Evolutionary conservation across 2,113 vertebrate species (phyloP), one percentile per base, ranked within the genome.

Genomic region (Electrona antarctica): DNA sequence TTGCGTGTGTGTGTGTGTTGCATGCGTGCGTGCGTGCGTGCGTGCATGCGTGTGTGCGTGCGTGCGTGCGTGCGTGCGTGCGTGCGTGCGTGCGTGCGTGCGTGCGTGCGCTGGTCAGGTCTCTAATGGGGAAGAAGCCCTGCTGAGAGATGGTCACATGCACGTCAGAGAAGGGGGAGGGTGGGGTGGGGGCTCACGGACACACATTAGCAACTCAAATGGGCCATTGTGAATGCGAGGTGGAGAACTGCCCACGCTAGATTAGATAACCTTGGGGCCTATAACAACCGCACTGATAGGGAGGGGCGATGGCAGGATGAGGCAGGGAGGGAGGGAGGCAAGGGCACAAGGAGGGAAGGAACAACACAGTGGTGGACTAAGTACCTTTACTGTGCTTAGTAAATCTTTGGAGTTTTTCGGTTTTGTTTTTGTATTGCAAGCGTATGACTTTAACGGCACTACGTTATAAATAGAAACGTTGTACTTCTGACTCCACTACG

Each of bases 321-420:
- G 46, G 10, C 48, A 13, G 15, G 7, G 28, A 71, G 72, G 58
- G 55, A 60, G 67, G 21, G 72, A 15, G 50, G 49, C 3, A 3
- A n/a, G 46, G 64, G 6, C 45, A 64, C 13, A 47, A 9, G 13
- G 13, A 58, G 57, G 21, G 65, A 64, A 29, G 41, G 87, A 73
- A 87, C 82, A 81, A 88, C 92, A 67, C 50, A 82, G 84, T 91
- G 90, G 83, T 70, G 86, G 81, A 87, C 90, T 45, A 94, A 89
- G 87, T 33, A 33, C 29, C 2, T 33, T 33, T 33, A 33, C 29
- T n/a, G n/a, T n/a, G n/a, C n/a, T n/a, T n/a, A n/a, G n/a, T n/a
- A n/a, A n/a, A n/a, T n/a, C n/a, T n/a, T n/a, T n/a, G n/a, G 21
- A 21, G 21, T 41, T 41, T 6, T 41, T 41, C 33, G 3, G 3